Base-by-base conservation (phyloP, 37 sponge, comb jelly and placozoan genomes). In the Crambe crambe region DNA sequence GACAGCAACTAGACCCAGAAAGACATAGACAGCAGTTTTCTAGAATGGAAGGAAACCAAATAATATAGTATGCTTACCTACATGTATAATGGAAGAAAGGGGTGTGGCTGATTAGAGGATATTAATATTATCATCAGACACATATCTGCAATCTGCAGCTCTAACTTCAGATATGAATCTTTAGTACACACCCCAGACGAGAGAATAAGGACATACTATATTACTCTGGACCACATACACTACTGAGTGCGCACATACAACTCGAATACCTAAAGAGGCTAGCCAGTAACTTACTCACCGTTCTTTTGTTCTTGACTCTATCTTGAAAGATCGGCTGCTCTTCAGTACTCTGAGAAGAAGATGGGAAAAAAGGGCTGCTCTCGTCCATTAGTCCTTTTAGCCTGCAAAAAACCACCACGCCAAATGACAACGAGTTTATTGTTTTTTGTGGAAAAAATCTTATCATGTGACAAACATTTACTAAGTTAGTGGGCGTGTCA, bases 301-400 rank as follows among this genome's bases (percentile, higher is more conserved):
- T 60, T 21, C 3, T 67, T 32, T 68, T 66, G 32, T 23, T 68
- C 21, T 54, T 23, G 9, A 30, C 65, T 2, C 34, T 64, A 6
- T 66, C 68, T 56, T 51, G 42, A 51, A 44, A 79, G 23, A 79
- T 44, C 1, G 79, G 69, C 68, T 75, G 32, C 35, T 51, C 60
- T 8, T 37, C 38, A 25, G 68, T 15, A 30, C 36, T 8, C 4
- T 30, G 34, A 20, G 68, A 32, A 3, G 37, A 4, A 2, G 65
- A 29, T 44, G 22, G 65, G 62, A 27, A 77, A 61, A 9, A 77
- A 21, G 30, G 78, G 78, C 44, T 64, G 47, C 65, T 63, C 42
- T 32, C 30, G 63, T 37, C 23, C 65, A 40, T 41, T 5, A 20
- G 39, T 8, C 15, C 54, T 51, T 51, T 51, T 18, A 15, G 15